Base-by-base conservation (phyloP, 2,888 invertebrate species). In the Apodemia zela region DNA sequence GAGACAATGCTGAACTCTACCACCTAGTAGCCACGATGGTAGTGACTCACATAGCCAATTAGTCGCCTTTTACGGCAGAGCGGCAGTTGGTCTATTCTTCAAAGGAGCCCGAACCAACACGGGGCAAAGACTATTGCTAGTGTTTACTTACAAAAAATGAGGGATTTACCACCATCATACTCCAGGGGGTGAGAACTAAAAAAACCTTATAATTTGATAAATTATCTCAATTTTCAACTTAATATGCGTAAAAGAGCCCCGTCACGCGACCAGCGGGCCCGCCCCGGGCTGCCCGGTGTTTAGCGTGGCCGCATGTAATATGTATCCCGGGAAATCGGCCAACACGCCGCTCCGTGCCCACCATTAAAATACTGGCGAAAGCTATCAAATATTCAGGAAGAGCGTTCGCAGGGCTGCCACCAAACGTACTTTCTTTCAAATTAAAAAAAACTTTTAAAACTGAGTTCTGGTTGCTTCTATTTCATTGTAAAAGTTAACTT, bases 241-340 rank as follows among this genome's bases (percentile, higher is more conserved):
- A 49, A 51, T 51, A 51, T 51, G 51, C 51, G 51, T 51, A 51
- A 21, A 49, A 15, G 17, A 49, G 49, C 49, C 49, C n/a, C 57
- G 6, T 21, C 54, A n/a, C 59, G 47, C 47, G 18, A 61, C 18
- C 47, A 61, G 61, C 18, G 18, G 15, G 38, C 38, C 58, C 60
- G 29, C 64, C 58, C 54, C 45, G 62, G 54, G 33, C 33, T 21
- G 58, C 58, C 25, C 61, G 57, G 61, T 65, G 65, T 62, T 62
- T 45, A 64, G 64, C 61, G 33, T 25, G 38, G 35, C 29, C 57
- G 38, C 57, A 64, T 63, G 62, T 63, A 68, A 68, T 67, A 67
- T 67, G 66, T 63, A 66, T 65, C 49, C 59, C 57, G 64, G 47
- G 54, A 51, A 66, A 66, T 66, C 65, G 64, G 33, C 64, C 66